Percentiles rank a stretch among this genome's conserved stretches.
phyloP scores from a whole-genome alignment of 2,888 invertebrate species.

The Balanococcus diminutus region DNA sequence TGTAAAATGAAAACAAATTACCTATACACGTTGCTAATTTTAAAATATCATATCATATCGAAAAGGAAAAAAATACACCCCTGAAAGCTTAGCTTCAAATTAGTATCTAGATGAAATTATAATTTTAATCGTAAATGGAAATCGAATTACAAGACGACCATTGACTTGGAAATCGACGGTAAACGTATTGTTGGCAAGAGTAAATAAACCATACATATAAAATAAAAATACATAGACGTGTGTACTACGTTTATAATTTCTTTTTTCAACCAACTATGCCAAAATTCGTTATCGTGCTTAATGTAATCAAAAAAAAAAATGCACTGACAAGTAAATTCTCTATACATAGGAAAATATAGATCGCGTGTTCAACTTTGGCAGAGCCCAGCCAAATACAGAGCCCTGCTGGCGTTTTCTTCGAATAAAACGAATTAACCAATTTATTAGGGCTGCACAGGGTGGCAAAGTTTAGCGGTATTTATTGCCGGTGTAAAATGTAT shows the following conservation, averaged over 20 bases:
- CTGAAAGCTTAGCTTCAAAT: background rate
- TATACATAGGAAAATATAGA: background rate
- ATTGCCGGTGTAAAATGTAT: background rate
- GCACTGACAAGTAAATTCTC: conserved; percentile 24
- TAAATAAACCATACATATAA: too few relatives aligned
- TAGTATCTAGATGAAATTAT: background rate
- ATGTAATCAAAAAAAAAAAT: conserved; percentile 30
- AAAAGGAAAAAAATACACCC: background rate
- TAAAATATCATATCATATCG: background rate
- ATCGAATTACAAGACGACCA: background rate
- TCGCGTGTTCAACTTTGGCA: conserved; percentile 10
- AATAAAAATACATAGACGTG: background rate
- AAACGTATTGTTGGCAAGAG: conserved; percentile 24
- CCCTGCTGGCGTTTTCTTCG: background rate
- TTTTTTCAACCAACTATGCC: background rate
- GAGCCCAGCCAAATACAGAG: background rate
- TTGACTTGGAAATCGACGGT: background rate
- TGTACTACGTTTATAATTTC: background rate
- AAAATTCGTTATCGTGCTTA: conserved; percentile 25
- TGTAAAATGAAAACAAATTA: too few relatives aligned
- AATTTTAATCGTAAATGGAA: background rate
- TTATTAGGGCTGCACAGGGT: background rate
- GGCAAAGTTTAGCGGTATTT: background rate
- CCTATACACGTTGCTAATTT: background rate
- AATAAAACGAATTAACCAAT: conserved; percentile 10